Evolutionary conservation across 1,140 invertebrate genomes (phyloP).

Genomic region (Telenomus remus): DNA sequence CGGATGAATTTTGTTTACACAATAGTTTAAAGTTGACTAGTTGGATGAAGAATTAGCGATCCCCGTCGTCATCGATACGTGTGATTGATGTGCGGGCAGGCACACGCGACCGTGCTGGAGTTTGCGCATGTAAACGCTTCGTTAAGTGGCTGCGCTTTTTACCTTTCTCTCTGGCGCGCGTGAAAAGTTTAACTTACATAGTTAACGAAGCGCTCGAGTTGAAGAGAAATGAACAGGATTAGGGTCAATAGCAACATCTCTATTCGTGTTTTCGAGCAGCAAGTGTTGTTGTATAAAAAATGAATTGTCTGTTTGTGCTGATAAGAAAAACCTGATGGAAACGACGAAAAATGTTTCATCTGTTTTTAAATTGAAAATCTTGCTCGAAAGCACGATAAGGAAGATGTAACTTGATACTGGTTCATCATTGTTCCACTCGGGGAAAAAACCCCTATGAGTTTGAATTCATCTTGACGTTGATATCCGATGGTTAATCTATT

Average conservation of each 20-base stretch:
- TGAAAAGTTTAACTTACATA: conserved; percentile 32
- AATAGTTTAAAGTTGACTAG: neutral
- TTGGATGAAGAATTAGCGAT: no score
- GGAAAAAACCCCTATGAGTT: neutral
- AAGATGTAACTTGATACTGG: no score
- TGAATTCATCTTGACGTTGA: conserved; percentile 41
- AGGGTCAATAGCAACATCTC: conserved; percentile 36
- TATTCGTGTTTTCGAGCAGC: conserved; percentile 5
- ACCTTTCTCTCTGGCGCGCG: conserved; percentile 30
- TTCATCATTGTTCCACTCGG: no score
- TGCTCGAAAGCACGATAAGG: no score
- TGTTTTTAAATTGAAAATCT: conserved; percentile 7
- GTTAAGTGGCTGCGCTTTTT: conserved; percentile 36
- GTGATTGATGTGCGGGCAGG: conserved; percentile 7
- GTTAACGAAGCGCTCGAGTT: conserved; percentile 28
- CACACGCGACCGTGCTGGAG: conserved; percentile 23
- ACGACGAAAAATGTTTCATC: no score
- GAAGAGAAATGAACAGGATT: conserved; percentile 29
- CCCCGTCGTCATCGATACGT: conserved; percentile 17
- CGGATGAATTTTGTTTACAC: conserved; percentile 10
- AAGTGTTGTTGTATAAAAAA: neutral
- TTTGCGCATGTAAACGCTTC: conserved; percentile 21
- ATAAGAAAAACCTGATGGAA: no score
- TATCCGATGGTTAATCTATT: conserved; percentile 43
- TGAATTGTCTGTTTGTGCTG: neutral